phyloP scores from a whole-genome alignment of 2,888 invertebrate species.

The Agriotes lineatus region DNA sequence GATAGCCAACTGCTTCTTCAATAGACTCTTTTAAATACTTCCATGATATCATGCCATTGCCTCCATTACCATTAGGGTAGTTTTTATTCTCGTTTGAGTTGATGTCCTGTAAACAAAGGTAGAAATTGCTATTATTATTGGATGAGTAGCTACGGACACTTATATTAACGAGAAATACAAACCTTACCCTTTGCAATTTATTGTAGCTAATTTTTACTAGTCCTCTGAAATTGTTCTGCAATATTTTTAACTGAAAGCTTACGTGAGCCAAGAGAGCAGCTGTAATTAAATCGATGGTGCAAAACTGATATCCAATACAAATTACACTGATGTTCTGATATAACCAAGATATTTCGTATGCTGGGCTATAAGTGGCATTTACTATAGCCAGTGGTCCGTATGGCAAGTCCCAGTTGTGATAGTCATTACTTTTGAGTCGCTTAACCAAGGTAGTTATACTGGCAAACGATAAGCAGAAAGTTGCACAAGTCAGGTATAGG shows the following conservation, averaged over 20 bases:
- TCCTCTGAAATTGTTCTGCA: not conserved
- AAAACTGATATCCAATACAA: not conserved
- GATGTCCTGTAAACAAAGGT: not conserved
- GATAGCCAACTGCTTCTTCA: slow-evolving; percentile 24
- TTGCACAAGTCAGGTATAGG: no score
- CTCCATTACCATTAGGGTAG: not conserved
- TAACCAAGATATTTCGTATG: not conserved
- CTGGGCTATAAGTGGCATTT: not conserved
- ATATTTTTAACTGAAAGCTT: not conserved
- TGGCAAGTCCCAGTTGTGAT: not conserved
- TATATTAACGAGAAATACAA: not conserved
- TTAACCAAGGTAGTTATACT: no score
- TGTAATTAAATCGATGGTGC: not conserved
- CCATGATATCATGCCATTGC: not conserved
- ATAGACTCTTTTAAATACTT: slow-evolving; percentile 6
- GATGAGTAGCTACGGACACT: not conserved
- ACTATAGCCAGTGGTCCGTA: not conserved
- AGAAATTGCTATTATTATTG: not conserved
- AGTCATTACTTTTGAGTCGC: not conserved
- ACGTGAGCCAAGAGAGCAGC: not conserved
- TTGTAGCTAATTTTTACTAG: not conserved
- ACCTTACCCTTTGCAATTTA: not conserved
- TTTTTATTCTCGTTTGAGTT: not conserved
- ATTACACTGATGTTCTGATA: not conserved
- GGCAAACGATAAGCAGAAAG: no score